phyloP scores from a whole-genome alignment of 2,797 vertebrate genomes.

The Euthynnus affinis region DNA sequence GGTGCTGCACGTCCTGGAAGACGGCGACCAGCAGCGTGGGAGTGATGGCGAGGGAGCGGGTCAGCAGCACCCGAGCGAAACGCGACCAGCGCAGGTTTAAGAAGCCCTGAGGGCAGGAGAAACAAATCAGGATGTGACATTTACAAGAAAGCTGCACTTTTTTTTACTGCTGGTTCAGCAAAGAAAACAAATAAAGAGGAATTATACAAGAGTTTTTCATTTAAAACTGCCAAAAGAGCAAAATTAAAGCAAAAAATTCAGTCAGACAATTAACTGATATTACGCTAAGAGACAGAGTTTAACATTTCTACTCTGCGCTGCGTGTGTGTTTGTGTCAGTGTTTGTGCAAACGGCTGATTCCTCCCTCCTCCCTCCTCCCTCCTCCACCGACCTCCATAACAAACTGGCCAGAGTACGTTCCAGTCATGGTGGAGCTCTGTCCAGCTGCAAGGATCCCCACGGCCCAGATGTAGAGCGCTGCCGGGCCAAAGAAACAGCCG shows the following conservation, averaged over 20 bases:
- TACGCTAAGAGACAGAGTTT: background rate
- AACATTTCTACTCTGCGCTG: background rate
- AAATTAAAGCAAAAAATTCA: background rate
- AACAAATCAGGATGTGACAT: constrained; percentile 11
- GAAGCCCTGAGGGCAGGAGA: constrained; percentile 78
- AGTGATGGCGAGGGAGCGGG: constrained; percentile 91
- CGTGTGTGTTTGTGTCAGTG: constrained; percentile 13
- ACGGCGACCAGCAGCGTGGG: constrained; percentile 93
- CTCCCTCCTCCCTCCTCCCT: constrained; percentile 5
- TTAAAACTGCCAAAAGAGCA: background rate
- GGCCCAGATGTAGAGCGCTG: constrained; percentile 94
- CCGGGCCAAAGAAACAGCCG: constrained; percentile 93
- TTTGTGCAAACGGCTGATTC: background rate
- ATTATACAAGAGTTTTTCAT: background rate
- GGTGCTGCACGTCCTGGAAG: constrained; percentile 90
- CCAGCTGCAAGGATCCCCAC: constrained; percentile 95
- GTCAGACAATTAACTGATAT: background rate
- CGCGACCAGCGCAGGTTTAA: constrained; percentile 93
- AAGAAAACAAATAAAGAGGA: background rate
- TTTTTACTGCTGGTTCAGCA: background rate
- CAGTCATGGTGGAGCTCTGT: constrained; percentile 97
- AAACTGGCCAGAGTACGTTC: constrained; percentile 96
- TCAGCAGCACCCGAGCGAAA: constrained; percentile 92
- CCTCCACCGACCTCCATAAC: constrained; percentile 92
- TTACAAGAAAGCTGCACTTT: background rate